A percentile compares a stretch with the other conserved stretches of the same genome.
Evolutionary conservation across 64 coral and sea anemone species (phyloP).

Genomic region (Porites australiensis): DNA sequence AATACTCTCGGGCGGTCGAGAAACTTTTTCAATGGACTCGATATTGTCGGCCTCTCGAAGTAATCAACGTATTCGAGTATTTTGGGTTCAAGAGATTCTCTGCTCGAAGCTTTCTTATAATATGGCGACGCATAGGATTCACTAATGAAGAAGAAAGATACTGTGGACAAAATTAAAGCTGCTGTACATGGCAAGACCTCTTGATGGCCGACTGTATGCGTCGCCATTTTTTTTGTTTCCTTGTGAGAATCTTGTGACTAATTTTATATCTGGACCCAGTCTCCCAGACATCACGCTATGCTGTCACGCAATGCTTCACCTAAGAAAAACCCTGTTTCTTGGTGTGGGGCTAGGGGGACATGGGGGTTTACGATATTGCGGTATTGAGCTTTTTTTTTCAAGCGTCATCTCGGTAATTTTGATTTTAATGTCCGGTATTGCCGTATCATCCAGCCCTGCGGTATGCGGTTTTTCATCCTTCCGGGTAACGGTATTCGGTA

Average conservation of each 20-base stretch:
- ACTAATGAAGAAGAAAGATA: neutral
- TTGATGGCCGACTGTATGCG: neutral
- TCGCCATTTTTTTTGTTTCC: neutral
- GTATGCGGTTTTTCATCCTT: too few species aligned
- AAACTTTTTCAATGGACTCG: constrained; percentile 49
- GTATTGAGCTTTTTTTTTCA: too few species aligned
- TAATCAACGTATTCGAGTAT: constrained; percentile 12
- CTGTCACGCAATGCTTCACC: neutral
- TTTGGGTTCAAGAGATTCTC: neutral
- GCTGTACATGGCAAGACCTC: neutral
- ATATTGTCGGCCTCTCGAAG: constrained; percentile 2
- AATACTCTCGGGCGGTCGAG: constrained; percentile 39
- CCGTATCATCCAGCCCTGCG: too few species aligned
- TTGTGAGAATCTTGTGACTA: neutral
- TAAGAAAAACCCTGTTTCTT: neutral
- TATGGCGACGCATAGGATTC: neutral
- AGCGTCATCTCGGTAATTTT: too few species aligned
- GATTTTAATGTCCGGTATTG: too few species aligned
- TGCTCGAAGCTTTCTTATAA: neutral
- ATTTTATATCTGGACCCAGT: neutral
- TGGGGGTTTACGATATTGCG: too few species aligned
- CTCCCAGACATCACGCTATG: neutral
- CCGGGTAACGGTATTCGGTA: too few species aligned
- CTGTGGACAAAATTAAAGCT: neutral
- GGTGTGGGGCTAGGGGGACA: neutral